phyloP scores from a whole-genome alignment of 2,888 invertebrate genomes.

The Athrips mouffetella region DNA sequence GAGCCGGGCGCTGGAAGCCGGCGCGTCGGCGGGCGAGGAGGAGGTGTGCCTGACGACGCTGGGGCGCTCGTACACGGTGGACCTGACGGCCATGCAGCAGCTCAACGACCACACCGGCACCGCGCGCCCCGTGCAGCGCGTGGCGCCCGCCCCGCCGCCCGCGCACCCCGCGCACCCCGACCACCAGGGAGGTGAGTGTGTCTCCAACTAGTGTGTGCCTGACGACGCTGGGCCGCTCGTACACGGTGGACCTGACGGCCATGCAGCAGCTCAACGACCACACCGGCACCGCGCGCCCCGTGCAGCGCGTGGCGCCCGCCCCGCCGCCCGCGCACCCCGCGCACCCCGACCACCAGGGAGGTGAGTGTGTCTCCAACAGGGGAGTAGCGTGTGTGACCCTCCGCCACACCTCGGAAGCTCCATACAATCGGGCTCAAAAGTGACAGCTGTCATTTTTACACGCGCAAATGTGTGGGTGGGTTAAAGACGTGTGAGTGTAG shows the following conservation, averaged over 20 bases:
- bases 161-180: slow-evolving; percentile 23
- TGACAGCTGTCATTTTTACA: no score
- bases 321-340: no score
- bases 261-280: slow-evolving; percentile 99
- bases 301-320: slow-evolving; percentile 87
- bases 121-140: slow-evolving; percentile 92
- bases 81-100: slow-evolving; percentile 98
- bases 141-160: slow-evolving; percentile 70
- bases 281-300: slow-evolving; percentile 94
- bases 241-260: slow-evolving; percentile 96
- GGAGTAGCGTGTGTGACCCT: no score
- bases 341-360: slow-evolving; percentile 39
- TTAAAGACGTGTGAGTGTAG: no score
- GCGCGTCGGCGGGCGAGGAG: slow-evolving; percentile 95
- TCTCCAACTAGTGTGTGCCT: slow-evolving; percentile 82
- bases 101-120: slow-evolving; percentile 99
- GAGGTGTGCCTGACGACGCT: slow-evolving; percentile 95
- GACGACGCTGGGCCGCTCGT: slow-evolving; percentile 93
- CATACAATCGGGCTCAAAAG: no score
- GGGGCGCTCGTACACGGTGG: slow-evolving; percentile 96
- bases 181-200: slow-evolving; percentile 29
- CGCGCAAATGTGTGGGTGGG: no score
- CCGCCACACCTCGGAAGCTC: no score
- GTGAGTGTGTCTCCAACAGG: no score
- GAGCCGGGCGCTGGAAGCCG: slow-evolving; percentile 96